Evolutionary conservation across 1,140 invertebrate genomes (phyloP), one percentile per base, ranked within the genome.

Genomic region (Nasonia giraulti): DNA sequence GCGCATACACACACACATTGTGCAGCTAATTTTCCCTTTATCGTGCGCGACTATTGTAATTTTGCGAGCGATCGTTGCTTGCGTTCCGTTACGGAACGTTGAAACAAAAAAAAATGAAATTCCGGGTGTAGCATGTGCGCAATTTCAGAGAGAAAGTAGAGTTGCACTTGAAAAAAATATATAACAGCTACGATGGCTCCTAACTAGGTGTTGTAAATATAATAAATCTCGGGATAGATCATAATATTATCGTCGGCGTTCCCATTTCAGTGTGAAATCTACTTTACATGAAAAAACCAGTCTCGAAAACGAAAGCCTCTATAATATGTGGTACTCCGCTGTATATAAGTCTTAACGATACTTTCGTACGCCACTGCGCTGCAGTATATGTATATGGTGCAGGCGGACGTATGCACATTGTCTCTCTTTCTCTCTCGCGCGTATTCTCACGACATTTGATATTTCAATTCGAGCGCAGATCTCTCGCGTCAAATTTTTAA

Each of bases 361-460:
- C 77, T 84, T 84, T 84, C 69, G 20, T 80, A 83, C 47, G 69
- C 47, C 23, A 31, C 47, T 37, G 11, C 31, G 55, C 81, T 27
- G 27, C 37, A 40, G 37, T 50, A 17, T 17, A 50, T 50, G 10
- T 37, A 20, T 37, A 11, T 8, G 5, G 33, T 17, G 0, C 31
- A 55, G 5, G 2, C 55, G 1, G 6, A 37, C 23, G 17, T 77
- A 33, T 85, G 4, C 27, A 37, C 71, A 76, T 68, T 82, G 79
- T 82, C 74, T 85, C 10, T 40, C 4, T 40, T 20, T 20, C 2
- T 31, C 68, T 69, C 68, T 55, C 3, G 69, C 33, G 33, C 33
- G 33, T 27, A 83, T 80, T 86, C 78, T 86, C 77, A 83, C 76
- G 77, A 84, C 83, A 84, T 77, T 83, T 83, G 85, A 86, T 83